Conservation (phyloP, 2,797 vertebrate species). For the Psittacula echo region DNA sequence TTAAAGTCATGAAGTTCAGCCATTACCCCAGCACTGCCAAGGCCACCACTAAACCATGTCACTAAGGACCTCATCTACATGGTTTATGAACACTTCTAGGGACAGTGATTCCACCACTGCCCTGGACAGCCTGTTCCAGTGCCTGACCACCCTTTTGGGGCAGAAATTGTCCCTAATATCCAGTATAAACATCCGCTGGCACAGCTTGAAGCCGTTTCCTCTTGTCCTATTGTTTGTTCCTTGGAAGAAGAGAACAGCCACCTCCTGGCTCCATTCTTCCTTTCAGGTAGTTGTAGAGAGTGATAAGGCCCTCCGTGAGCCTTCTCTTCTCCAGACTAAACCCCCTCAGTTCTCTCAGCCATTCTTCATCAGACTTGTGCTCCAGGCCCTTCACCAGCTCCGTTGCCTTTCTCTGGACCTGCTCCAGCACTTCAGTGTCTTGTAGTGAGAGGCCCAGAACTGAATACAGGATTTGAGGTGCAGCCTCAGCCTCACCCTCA, state of each 20-base stretch:
- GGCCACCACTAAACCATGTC: neutral
- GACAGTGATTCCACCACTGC: neutral
- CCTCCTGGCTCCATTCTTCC: fast-evolving
- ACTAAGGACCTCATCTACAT: fast-evolving
- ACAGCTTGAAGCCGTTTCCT: neutral
- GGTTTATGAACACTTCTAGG: neutral
- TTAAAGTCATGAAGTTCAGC: neutral
- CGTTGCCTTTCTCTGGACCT: neutral
- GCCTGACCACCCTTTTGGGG: neutral
- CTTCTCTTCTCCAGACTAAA: neutral
- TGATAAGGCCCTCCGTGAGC: fast-evolving
- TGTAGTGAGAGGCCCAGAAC: neutral
- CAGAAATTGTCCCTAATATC: neutral
- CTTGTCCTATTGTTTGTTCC: neutral
- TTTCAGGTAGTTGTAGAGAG: neutral
- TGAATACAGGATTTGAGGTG: neutral
- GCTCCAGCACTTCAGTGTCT: fast-evolving
- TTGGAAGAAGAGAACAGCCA: neutral
- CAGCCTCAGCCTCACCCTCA: neutral
- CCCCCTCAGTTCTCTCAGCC: fast-evolving
- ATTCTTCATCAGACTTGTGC: neutral
- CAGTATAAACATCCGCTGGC: neutral
- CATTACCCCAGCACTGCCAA: fast-evolving
- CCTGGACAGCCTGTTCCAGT: neutral
- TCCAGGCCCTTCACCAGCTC: neutral